phyloP scores from a whole-genome alignment of 2,113 vertebrate genomes.

The Poecile atricapillus region DNA sequence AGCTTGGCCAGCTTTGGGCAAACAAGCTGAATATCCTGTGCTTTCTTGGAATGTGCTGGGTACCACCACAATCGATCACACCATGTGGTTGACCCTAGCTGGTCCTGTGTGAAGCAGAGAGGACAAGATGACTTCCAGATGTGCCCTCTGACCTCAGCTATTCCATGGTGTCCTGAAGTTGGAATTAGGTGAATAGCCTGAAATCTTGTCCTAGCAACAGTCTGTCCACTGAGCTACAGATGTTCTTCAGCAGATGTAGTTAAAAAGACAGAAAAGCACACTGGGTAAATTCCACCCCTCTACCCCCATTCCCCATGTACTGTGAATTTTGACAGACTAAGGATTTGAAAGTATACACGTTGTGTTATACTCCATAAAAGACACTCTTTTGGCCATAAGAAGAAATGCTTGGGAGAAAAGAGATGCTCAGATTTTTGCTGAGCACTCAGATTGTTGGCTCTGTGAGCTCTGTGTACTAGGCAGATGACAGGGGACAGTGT shows the following conservation, averaged over 20 bases:
- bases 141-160: background rate
- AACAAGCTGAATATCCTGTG: background rate
- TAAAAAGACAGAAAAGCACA: background rate
- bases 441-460: background rate
- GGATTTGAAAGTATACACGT: background rate
- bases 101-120: background rate
- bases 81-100: background rate
- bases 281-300: background rate
- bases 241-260: background rate
- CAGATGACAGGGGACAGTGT: background rate
- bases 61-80: background rate
- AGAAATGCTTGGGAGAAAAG: background rate
- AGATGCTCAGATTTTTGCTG: background rate
- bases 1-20: background rate
- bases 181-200: background rate
- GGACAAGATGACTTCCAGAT: background rate
- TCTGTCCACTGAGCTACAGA: background rate
- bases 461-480: background rate
- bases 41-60: background rate
- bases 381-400: background rate
- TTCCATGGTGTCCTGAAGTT: background rate
- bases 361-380: background rate
- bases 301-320: fast-evolving
- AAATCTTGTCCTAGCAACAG: background rate
- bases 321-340: background rate